Evolutionary conservation across 2,797 vertebrate species (phyloP).

Genomic region (Arctocebus calabarensis): DNA sequence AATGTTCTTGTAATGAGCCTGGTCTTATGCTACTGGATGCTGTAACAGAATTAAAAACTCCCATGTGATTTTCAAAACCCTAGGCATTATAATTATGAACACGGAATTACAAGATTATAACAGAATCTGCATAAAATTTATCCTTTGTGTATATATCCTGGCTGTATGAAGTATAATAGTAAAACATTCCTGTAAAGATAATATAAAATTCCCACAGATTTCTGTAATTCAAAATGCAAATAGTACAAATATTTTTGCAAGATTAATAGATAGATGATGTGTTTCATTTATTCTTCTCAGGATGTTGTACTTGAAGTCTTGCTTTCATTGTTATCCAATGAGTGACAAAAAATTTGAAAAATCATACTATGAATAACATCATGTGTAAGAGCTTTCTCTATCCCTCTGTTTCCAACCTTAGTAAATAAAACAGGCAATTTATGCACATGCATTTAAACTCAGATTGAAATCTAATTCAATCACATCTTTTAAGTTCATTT

Average conservation of each 20-base stretch:
- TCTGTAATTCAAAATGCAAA: neutral
- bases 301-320: neutral
- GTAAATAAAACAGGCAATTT: neutral
- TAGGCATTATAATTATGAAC: neutral
- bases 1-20: neutral
- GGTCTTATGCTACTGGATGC: neutral
- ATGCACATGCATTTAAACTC: neutral
- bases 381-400: neutral
- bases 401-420: neutral
- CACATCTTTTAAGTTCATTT: neutral
- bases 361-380: neutral
- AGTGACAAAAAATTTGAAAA: neutral
- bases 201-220: neutral
- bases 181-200: neutral
- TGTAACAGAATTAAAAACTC: neutral
- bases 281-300: neutral
- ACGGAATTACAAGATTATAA: neutral
- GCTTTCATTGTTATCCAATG: neutral
- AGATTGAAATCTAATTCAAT: neutral
- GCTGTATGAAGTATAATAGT: neutral
- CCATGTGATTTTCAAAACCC: neutral
- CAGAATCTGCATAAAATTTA: neutral
- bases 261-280: neutral
- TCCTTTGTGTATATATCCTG: neutral
- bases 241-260: neutral